A percentile compares a stretch with the other conserved stretches of the same genome.
Evolutionary conservation across 2,797 vertebrate species (phyloP).

Genomic region (Poecilia velifera): DNA sequence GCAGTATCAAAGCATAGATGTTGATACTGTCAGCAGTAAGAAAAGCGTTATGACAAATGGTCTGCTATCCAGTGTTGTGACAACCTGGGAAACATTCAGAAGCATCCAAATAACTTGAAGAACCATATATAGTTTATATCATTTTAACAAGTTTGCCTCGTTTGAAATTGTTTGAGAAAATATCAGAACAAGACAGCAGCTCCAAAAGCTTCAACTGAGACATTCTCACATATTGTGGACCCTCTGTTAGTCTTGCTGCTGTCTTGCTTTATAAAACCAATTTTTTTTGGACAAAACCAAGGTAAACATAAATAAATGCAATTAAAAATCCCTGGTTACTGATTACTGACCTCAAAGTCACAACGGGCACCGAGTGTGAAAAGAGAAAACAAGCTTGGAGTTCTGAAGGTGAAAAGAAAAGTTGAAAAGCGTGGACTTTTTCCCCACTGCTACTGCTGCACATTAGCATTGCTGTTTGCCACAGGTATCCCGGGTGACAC

Average conservation of each 20-base stretch:
- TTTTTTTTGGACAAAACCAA: not conserved
- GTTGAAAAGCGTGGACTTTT: slow-evolving; percentile 63
- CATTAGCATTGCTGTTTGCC: slow-evolving; percentile 71
- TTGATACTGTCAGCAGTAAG: slow-evolving; percentile 52
- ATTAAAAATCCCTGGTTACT: slow-evolving; percentile 59
- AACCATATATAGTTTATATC: slow-evolving; percentile 5
- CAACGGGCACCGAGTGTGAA: slow-evolving; percentile 59
- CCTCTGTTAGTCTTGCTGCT: not conserved
- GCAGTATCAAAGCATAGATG: slow-evolving; percentile 63
- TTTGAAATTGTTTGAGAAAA: not conserved
- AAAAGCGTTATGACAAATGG: slow-evolving; percentile 61
- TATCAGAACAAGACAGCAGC: slow-evolving; percentile 9
- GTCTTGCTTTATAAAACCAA: too few species aligned
- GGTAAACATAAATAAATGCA: slow-evolving; percentile 42
- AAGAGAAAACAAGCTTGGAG: slow-evolving; percentile 54
- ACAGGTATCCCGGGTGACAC: slow-evolving; percentile 57
- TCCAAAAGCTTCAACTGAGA: not conserved
- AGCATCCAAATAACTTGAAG: slow-evolving; percentile 5
- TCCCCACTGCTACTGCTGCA: slow-evolving; percentile 65
- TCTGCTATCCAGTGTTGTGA: slow-evolving; percentile 28
- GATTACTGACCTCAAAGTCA: slow-evolving; percentile 41
- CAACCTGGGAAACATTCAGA: slow-evolving; percentile 14
- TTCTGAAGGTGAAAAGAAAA: slow-evolving; percentile 61
- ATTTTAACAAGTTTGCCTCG: slow-evolving; percentile 21
- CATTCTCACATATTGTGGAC: not conserved